phyloP scores from a whole-genome alignment of 2,113 vertebrate species.

The Vombatus ursinus region DNA sequence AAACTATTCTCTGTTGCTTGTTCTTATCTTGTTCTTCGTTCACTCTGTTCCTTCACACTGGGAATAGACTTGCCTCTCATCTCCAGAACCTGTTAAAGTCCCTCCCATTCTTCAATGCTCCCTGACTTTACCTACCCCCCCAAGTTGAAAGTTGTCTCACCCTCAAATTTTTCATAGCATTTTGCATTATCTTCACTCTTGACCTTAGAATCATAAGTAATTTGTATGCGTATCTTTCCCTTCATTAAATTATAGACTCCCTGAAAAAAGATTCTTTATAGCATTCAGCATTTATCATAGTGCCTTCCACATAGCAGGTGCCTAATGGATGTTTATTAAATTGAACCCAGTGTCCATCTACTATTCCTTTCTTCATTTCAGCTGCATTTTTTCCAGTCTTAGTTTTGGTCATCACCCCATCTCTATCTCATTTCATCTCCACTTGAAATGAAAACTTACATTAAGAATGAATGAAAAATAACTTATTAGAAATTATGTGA shows the following conservation, averaged over 20 bases:
- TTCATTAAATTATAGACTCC: not conserved
- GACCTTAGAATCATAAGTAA: not conserved
- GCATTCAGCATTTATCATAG: not conserved
- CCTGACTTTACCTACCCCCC: not conserved
- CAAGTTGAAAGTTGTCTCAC: not conserved
- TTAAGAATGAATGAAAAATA: not conserved
- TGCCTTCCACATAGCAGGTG: not conserved
- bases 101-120: not conserved
- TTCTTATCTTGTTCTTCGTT: not conserved
- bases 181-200: not conserved
- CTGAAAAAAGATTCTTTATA: not conserved
- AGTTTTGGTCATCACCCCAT: not conserved
- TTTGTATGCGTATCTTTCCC: not conserved
- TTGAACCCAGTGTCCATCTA: not conserved
- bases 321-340: not conserved
- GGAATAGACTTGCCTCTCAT: not conserved
- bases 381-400: no score
- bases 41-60: not conserved
- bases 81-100: not conserved
- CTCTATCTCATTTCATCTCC: not conserved
- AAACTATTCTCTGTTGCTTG: not conserved
- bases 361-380: not conserved
- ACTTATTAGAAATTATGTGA: not conserved
- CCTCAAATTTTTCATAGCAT: not conserved
- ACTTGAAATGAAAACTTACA: not conserved